Evolutionary conservation across 1,140 invertebrate species (phyloP).

Genomic region (Phortica variegata): DNA sequence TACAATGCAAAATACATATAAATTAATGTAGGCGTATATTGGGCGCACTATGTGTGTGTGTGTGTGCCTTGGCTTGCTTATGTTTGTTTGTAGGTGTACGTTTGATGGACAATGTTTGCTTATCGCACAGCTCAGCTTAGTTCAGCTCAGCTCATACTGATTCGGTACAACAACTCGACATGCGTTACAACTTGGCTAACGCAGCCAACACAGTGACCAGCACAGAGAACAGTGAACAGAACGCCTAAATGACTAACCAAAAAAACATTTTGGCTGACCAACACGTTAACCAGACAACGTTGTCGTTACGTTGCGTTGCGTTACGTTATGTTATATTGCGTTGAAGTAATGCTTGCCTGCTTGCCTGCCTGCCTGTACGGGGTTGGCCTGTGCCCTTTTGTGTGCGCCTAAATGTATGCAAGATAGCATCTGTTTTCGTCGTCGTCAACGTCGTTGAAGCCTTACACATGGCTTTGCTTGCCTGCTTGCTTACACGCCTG

Average conservation of each 20-base stretch:
- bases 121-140: slow-evolving; percentile 29
- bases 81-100: slow-evolving; percentile 37
- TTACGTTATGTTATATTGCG: too few relatives aligned
- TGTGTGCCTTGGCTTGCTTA: slow-evolving; percentile 9
- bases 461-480: slow-evolving; percentile 35
- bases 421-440: slow-evolving; percentile 52
- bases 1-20: slow-evolving; percentile 33
- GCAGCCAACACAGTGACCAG: too few relatives aligned
- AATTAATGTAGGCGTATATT: not conserved
- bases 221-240: too few relatives aligned
- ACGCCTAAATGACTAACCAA: too few relatives aligned
- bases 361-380: not conserved
- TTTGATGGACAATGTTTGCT: slow-evolving; percentile 53
- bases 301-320: too few relatives aligned
- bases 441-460: slow-evolving; percentile 32
- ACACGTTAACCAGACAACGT: too few relatives aligned
- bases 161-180: too few relatives aligned
- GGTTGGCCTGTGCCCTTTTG: slow-evolving; percentile 2
- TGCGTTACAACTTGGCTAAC: too few relatives aligned
- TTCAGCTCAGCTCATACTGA: not conserved
- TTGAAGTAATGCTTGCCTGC: slow-evolving; percentile 8
- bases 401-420: slow-evolving; percentile 45
- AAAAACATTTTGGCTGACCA: too few relatives aligned
- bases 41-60: not conserved
- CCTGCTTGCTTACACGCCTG: not conserved